Evolutionary conservation across 2,797 vertebrate genomes (phyloP).

Genomic region (Parambassis ranga): DNA sequence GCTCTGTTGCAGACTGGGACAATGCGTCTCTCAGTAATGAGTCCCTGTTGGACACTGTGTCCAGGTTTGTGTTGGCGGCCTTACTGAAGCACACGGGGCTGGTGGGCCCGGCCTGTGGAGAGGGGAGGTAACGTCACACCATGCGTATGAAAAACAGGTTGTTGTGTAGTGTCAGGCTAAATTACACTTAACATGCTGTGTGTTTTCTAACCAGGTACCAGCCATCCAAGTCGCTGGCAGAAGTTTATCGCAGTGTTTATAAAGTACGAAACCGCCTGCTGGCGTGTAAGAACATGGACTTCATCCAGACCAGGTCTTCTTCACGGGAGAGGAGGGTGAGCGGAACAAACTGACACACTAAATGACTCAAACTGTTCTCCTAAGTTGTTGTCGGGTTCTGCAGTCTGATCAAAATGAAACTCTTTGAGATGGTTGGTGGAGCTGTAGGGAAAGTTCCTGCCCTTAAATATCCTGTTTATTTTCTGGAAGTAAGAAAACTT

Average conservation of each 20-base stretch:
- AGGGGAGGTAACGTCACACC: constrained; percentile 84
- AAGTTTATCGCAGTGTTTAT: constrained; percentile 94
- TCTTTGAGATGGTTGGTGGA: too few species aligned
- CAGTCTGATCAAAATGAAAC: too few species aligned
- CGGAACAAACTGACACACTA: neutral
- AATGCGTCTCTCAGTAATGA: constrained; percentile 93
- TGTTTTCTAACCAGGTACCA: constrained; percentile 85
- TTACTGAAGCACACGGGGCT: constrained; percentile 94
- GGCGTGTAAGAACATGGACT: constrained; percentile 97
- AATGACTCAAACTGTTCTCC: too few species aligned
- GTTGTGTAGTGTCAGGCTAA: too few species aligned
- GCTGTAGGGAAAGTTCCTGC: too few species aligned
- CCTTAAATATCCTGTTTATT: too few species aligned
- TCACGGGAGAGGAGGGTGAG: constrained; percentile 94
- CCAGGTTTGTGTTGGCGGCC: constrained; percentile 93
- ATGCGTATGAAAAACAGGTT: too few species aligned
- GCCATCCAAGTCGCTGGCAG: constrained; percentile 91
- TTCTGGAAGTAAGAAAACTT: too few species aligned
- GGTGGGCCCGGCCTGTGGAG: constrained; percentile 89
- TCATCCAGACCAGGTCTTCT: constrained; percentile 90
- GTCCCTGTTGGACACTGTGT: constrained; percentile 92
- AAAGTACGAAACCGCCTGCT: constrained; percentile 94
- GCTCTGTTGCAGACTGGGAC: constrained; percentile 90
- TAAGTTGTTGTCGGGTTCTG: too few species aligned
- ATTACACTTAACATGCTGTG: neutral